Base-by-base conservation (phyloP, 2,113 vertebrate species). In the Syrrhaptes paradoxus region DNA sequence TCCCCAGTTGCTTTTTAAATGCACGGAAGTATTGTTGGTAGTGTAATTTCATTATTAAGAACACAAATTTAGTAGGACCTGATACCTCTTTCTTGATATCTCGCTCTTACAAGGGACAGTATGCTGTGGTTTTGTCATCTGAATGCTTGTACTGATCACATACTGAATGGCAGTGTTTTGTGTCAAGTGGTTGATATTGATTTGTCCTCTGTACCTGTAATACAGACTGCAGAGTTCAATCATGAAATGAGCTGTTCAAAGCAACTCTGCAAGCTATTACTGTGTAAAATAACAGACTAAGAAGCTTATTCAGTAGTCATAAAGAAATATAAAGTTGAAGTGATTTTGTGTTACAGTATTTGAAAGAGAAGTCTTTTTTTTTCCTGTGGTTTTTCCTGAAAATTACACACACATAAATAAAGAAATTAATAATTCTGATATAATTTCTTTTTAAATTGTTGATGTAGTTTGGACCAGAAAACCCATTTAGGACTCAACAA, bases 401-500 rank as follows among this genome's bases (percentile, higher is more conserved):
- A 67, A 89, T 3, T 55, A 54, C 34, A 46, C 20, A 14, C 6
- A 26, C 7, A 21, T 26, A 57, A 81, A 55, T 58, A 66, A 66
- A 81, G 6, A 73, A 68, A 66, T 36, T 12, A 52, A 38, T 92
- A 41, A 92, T 84, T 90, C 63, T 92, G 14, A 22, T 87, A 8
- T 16, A 52, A 34, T 36, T 88, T 85, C 26, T 78, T 92, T 75
- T 72, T 86, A 81, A 15, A 6, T 85, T 83, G 24, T 87, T 92
- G 3, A 17, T 98, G 32, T 96, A 99, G 99, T 99, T 99, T 98
- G 99, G 99, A 80, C 99, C 99, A 92, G 94, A 98, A 89, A 99
- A 99, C 95, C 99, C 99, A 26, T 99, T 98, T 97, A 98, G 98
- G 96, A 99, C 98, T 52, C 99, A 99, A 95, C 99, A 99, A 94